These are phyloP conservation scores for Eurois occulta DNA, from an alignment of 2,888 invertebrate species.

Conservation along the genomic window DNA sequence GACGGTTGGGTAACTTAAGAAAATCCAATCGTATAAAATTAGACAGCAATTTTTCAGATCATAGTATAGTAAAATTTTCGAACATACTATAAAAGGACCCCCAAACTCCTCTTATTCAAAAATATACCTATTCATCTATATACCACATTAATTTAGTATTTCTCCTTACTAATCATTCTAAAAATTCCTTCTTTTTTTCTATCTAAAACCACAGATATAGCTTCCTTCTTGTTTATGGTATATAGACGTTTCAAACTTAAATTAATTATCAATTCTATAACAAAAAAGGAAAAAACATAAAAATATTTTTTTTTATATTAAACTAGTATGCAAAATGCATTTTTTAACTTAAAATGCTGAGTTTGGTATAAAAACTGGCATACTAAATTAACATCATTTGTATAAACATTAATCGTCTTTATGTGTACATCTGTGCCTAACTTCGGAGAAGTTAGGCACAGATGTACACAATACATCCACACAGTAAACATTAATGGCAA, in stretches of 20 bases:
- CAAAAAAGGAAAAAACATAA: conserved; percentile 54
- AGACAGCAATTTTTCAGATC: not conserved
- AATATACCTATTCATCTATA: conserved; percentile 56
- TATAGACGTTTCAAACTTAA: conserved; percentile 51
- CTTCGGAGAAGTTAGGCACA: too few species aligned
- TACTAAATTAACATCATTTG: not conserved
- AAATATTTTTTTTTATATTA: conserved; percentile 35
- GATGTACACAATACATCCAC: not conserved
- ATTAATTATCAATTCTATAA: conserved; percentile 52
- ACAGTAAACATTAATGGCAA: not conserved
- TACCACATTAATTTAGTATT: conserved; percentile 49
- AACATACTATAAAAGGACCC: not conserved
- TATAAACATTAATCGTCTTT: too few species aligned
- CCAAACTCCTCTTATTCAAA: conserved; percentile 43
- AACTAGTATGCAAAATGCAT: conserved; percentile 52
- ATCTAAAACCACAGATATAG: conserved; percentile 59
- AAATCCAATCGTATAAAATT: not conserved
- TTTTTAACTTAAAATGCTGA: conserved; percentile 32
- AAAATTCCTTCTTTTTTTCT: conserved; percentile 47
- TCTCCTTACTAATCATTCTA: conserved; percentile 27
- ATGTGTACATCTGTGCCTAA: too few species aligned
- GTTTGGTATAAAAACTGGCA: conserved; percentile 19
- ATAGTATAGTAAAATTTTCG: not conserved
- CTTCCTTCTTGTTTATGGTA: conserved; percentile 48
- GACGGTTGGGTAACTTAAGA: too few species aligned